Percentiles rank a stretch among this genome's conserved stretches.
Evolutionary conservation across 2,113 vertebrate species (phyloP).

Genomic region (Echinops telfairi): DNA sequence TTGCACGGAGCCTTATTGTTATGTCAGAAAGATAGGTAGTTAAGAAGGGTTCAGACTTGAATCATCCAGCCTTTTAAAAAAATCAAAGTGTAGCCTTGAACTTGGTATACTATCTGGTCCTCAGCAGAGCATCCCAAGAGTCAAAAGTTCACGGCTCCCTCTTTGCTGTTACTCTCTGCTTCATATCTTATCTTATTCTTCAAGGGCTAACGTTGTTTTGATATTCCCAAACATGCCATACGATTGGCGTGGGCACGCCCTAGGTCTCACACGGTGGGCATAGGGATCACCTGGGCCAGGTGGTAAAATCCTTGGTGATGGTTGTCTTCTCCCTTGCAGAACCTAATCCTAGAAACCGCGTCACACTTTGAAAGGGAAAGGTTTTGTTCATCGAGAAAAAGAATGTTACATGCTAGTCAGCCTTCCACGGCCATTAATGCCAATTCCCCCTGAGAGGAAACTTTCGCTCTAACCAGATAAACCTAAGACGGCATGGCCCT

Average conservation of each 20-base stretch:
- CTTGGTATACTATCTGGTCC: constrained; percentile 25
- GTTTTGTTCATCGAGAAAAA: constrained; percentile 24
- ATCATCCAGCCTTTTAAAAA: constrained; percentile 33
- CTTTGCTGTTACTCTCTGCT: constrained; percentile 16
- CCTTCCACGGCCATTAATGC: neutral
- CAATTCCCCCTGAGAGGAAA: neutral
- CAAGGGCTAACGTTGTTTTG: too few species aligned
- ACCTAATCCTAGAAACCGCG: constrained; percentile 2
- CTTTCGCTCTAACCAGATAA: neutral
- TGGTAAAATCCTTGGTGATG: neutral
- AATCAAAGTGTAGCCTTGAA: constrained; percentile 61
- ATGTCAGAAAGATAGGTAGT: constrained; percentile 43
- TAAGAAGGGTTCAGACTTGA: constrained; percentile 47
- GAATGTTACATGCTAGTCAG: neutral
- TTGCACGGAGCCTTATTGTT: constrained; percentile 29
- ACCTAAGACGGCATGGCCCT: neutral
- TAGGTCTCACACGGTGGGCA: neutral
- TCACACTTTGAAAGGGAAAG: neutral
- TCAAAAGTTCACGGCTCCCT: constrained; percentile 3
- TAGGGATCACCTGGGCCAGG: neutral
- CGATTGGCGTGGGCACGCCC: neutral
- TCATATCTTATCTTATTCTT: too few species aligned
- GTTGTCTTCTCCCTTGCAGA: neutral
- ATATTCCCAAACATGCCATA: neutral
- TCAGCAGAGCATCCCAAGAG: neutral